A percentile compares a stretch with the other conserved stretches of the same genome.
Evolutionary conservation across 92 coral and sea anemone genomes (phyloP).

Genomic region (Phenganax stokvisi): DNA sequence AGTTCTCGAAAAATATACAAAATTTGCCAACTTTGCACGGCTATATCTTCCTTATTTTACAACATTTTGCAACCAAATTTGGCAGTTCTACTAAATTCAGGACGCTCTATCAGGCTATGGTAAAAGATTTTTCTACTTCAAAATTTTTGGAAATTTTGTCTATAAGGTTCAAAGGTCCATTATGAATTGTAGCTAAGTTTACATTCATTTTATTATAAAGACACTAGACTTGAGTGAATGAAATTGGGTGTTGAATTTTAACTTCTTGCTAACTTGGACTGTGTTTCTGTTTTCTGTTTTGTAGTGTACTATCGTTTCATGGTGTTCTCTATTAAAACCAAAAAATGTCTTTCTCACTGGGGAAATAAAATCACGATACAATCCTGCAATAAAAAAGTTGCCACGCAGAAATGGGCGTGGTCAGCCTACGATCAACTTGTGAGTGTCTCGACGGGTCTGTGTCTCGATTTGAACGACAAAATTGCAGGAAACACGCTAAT

Average conservation of each 20-base stretch:
- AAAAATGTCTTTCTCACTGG: neutral
- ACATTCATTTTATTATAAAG: too few relatives aligned
- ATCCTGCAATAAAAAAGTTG: neutral
- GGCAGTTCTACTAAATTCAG: too few relatives aligned
- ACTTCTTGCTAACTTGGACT: neutral
- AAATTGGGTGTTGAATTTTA: neutral
- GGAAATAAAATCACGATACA: neutral
- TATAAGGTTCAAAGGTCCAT: too few relatives aligned
- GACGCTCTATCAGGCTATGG: too few relatives aligned
- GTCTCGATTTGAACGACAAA: neutral
- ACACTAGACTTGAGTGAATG: too few relatives aligned
- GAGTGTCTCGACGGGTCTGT: neutral
- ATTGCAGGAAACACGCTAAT: neutral
- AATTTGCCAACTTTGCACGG: too few relatives aligned
- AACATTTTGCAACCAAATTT: too few relatives aligned
- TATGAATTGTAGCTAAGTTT: too few relatives aligned
- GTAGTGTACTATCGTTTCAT: slow-evolving; percentile 18
- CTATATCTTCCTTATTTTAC: too few relatives aligned
- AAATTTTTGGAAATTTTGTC: too few relatives aligned
- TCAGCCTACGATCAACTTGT: slow-evolving; percentile 14
- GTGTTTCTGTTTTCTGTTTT: neutral
- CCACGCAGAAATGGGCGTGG: slow-evolving; percentile 7
- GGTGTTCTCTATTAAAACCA: neutral
- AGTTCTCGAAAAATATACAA: too few relatives aligned
- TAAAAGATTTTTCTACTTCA: too few relatives aligned